phyloP scores from a whole-genome alignment of 2,888 invertebrate species.

The Aromia moschata region DNA sequence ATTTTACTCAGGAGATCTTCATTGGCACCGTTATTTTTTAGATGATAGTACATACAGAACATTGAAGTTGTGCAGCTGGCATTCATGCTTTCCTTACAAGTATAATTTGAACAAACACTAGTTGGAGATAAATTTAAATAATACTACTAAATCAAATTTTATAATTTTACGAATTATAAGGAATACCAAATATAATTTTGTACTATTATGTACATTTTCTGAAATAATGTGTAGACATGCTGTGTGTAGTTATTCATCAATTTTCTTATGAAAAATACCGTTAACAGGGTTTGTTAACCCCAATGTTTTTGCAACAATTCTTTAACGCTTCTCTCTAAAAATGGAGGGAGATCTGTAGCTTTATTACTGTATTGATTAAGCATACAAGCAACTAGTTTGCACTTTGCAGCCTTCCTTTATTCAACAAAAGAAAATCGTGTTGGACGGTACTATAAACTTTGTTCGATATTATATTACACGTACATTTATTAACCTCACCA shows the following conservation, averaged over 20 bases:
- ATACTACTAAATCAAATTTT: too few species aligned
- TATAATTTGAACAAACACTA: background rate
- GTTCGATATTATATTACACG: conserved; percentile 1
- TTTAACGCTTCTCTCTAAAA: background rate
- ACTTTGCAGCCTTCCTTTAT: background rate
- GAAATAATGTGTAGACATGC: background rate
- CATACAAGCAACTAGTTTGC: background rate
- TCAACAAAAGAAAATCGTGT: background rate
- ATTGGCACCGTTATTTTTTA: conserved; percentile 52
- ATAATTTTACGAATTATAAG: too few species aligned
- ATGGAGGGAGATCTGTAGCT: background rate
- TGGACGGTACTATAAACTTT: background rate
- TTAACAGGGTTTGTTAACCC: background rate
- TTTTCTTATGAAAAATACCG: background rate
- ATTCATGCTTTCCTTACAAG: conserved; percentile 1
- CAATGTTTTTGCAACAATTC: background rate
- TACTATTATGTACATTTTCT: background rate
- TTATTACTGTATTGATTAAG: background rate
- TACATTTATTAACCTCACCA: conserved; percentile 26
- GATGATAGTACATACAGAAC: conserved; percentile 49
- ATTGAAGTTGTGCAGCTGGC: conserved; percentile 18
- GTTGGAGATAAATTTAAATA: too few species aligned
- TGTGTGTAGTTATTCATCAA: background rate
- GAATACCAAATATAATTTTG: too few species aligned
- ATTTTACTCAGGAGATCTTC: conserved; percentile 54